A percentile compares a stretch with the other conserved stretches of the same genome.
Conservation (phyloP, 2,113 vertebrate genomes). For the Marcusenius ussheri region DNA sequence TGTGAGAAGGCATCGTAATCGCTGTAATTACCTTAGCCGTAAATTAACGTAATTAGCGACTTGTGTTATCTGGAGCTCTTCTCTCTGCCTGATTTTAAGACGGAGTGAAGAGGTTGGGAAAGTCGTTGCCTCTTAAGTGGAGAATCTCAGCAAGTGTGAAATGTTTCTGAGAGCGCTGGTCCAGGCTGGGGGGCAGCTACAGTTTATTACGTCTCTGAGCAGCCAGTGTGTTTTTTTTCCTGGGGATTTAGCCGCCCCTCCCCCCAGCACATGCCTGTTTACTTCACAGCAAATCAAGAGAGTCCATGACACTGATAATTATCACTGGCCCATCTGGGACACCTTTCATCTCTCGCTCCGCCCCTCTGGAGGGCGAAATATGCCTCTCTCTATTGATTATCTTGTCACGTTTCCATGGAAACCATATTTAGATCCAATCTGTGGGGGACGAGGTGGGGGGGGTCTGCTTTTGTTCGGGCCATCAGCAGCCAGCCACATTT, state of each 20-base stretch:
- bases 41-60: not conserved
- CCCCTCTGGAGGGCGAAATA: slow-evolving; percentile 11
- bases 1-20: not conserved
- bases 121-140: not conserved
- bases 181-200: not conserved
- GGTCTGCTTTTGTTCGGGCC: slow-evolving; percentile 26
- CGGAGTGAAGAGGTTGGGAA: not conserved
- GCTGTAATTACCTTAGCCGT: slow-evolving; percentile 8
- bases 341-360: slow-evolving; percentile 22
- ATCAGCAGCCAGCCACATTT: slow-evolving; percentile 25
- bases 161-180: not conserved
- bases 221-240: not conserved
- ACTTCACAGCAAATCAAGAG: slow-evolving; percentile 21
- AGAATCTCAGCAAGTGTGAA: not conserved
- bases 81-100: not conserved
- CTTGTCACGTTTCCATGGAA: slow-evolving; percentile 40
- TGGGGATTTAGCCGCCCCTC: not conserved
- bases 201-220: not conserved
- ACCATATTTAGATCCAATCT: slow-evolving; percentile 34
- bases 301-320: slow-evolving; percentile 29
- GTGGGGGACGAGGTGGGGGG: not conserved
- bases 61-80: not conserved
- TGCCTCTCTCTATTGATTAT: slow-evolving; percentile 36
- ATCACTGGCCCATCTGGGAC: slow-evolving; percentile 19
- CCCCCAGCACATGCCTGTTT: not conserved